A percentile compares a stretch with the other conserved stretches of the same genome.
Evolutionary conservation across 1,140 invertebrate species (phyloP).

Genomic region (Penaeus indicus): DNA sequence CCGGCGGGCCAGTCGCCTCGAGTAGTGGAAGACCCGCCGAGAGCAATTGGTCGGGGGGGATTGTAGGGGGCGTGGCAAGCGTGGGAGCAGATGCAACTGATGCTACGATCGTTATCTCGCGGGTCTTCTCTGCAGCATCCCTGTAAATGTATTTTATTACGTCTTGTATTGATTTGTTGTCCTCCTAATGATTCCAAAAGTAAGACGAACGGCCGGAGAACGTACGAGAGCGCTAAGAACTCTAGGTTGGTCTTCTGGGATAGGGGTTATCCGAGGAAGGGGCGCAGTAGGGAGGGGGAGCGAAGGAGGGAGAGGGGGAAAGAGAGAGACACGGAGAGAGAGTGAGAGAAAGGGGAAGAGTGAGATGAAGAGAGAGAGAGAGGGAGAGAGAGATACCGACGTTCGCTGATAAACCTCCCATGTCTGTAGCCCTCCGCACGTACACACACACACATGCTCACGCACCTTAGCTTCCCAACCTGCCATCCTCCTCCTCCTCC

Average conservation of each 20-base stretch:
- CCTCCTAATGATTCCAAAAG: slow-evolving; percentile 58
- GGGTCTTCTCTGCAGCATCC: slow-evolving; percentile 33
- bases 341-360: not conserved
- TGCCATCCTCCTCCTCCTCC: too few relatives aligned
- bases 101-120: slow-evolving; percentile 50
- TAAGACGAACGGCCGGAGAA: slow-evolving; percentile 47
- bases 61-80: slow-evolving; percentile 27
- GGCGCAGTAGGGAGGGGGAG: not conserved
- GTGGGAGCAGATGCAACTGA: slow-evolving; percentile 51
- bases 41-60: not conserved
- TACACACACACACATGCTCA: too few relatives aligned
- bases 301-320: not conserved
- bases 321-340: not conserved
- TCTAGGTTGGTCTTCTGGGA: not conserved
- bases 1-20: not conserved
- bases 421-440: too few relatives aligned
- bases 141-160: slow-evolving; percentile 57
- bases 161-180: slow-evolving; percentile 57
- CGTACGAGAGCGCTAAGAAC: slow-evolving; percentile 47
- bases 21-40: not conserved
- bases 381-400: too few relatives aligned
- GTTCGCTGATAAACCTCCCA: too few relatives aligned
- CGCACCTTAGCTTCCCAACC: too few relatives aligned
- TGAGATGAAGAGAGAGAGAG: not conserved
- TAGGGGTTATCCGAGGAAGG: too few relatives aligned